phyloP scores from a whole-genome alignment of 2,888 invertebrate genomes.

The Callosobruchus maculatus region DNA sequence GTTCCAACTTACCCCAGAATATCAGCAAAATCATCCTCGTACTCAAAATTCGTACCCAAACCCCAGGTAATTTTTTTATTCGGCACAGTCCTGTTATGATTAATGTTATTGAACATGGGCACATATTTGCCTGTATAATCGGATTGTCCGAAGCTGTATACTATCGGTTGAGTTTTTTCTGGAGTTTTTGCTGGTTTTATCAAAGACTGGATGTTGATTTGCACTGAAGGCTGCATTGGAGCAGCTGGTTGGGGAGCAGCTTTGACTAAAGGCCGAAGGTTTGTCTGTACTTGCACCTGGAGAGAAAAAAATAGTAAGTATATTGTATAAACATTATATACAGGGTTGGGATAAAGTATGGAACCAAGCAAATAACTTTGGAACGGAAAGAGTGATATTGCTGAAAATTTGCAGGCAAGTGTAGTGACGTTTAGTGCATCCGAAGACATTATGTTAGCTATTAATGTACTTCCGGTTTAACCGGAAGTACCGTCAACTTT shows the following conservation, averaged over 20 bases:
- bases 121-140: conserved; percentile 43
- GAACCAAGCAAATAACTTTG: too few species aligned
- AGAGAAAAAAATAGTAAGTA: not conserved
- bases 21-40: conserved; percentile 65
- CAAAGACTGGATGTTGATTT: conserved; percentile 46
- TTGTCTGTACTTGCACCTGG: conserved; percentile 26
- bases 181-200: conserved; percentile 41
- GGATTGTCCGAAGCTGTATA: conserved; percentile 46
- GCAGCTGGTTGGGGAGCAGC: conserved; percentile 18
- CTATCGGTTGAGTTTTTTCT: conserved; percentile 39
- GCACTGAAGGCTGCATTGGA: conserved; percentile 40
- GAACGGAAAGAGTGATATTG: too few species aligned
- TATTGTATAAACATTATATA: too few species aligned
- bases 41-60: conserved; percentile 38
- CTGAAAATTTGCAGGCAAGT: too few species aligned
- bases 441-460: too few species aligned
- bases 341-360: too few species aligned
- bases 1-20: conserved; percentile 62
- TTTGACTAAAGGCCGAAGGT: conserved; percentile 22
- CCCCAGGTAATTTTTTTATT: conserved; percentile 40
- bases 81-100: conserved; percentile 22
- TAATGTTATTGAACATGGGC: conserved; percentile 29
- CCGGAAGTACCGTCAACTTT: too few species aligned
- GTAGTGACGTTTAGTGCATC: too few species aligned
- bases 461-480: too few species aligned